Conservation (phyloP, 2,113 vertebrate species). For the Salvelinus fontinalis region DNA sequence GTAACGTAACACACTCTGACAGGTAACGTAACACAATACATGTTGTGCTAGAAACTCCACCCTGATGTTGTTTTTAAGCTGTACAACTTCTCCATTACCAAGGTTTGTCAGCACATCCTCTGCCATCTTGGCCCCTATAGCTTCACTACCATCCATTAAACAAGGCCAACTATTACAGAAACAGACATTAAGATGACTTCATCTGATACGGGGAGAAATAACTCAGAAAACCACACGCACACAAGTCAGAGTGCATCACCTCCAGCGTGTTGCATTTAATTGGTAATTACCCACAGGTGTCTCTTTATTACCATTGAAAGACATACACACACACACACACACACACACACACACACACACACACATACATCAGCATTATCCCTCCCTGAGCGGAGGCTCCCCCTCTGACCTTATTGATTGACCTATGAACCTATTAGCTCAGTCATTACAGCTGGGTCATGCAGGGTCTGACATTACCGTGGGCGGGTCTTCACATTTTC, state of each 20-base stretch:
- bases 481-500: not conserved
- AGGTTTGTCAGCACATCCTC: too few relatives aligned
- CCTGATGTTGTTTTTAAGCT: too few relatives aligned
- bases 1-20: too few relatives aligned
- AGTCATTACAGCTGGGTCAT: conserved; percentile 30
- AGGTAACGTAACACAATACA: too few relatives aligned
- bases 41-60: too few relatives aligned
- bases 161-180: not conserved
- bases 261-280: not conserved
- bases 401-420: conserved; percentile 37
- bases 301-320: not conserved
- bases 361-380: too few relatives aligned
- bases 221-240: not conserved
- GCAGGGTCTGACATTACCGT: not conserved
- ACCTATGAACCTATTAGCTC: conserved; percentile 24
- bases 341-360: too few relatives aligned
- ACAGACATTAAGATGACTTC: not conserved
- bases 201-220: not conserved
- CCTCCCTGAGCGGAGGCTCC: not conserved
- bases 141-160: not conserved
- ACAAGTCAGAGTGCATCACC: too few relatives aligned
- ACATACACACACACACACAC: not conserved
- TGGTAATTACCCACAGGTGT: not conserved
- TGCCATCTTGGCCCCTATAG: not conserved
- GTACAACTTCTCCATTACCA: too few relatives aligned